Evolutionary conservation across 2,113 vertebrate genomes (phyloP).

Genomic region (Eupsittula cactorum): DNA sequence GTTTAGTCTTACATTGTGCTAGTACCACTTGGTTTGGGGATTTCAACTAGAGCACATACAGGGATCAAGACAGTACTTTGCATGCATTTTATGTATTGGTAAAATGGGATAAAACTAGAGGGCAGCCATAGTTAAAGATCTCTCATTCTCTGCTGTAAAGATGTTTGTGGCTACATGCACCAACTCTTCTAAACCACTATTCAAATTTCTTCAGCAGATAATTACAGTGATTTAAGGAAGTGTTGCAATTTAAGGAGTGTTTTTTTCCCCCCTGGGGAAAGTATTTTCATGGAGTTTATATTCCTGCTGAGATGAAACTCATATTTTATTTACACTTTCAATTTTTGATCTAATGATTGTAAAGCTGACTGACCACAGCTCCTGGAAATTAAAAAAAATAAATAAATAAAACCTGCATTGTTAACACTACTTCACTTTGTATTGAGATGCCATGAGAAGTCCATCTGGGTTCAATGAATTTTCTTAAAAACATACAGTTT

Average conservation of each 20-base stretch:
- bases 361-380: background rate
- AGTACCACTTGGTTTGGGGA: background rate
- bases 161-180: background rate
- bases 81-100: rapidly evolving
- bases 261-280: background rate
- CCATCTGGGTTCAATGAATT: background rate
- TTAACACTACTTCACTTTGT: background rate
- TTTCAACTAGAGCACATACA: background rate
- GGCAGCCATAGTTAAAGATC: background rate
- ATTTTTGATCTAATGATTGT: background rate
- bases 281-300: background rate
- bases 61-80: rapidly evolving
- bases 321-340: background rate
- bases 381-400: background rate
- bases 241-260: background rate
- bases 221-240: background rate
- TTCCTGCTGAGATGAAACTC: background rate
- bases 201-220: background rate
- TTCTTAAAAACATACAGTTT: background rate
- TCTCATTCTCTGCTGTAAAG: background rate
- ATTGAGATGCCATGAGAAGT: background rate
- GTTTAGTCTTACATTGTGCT: background rate
- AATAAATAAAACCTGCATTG: background rate
- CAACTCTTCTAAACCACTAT: background rate
- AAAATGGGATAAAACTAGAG: background rate